phyloP scores from a whole-genome alignment of 2,113 vertebrate genomes.

The Bufo bufo region DNA sequence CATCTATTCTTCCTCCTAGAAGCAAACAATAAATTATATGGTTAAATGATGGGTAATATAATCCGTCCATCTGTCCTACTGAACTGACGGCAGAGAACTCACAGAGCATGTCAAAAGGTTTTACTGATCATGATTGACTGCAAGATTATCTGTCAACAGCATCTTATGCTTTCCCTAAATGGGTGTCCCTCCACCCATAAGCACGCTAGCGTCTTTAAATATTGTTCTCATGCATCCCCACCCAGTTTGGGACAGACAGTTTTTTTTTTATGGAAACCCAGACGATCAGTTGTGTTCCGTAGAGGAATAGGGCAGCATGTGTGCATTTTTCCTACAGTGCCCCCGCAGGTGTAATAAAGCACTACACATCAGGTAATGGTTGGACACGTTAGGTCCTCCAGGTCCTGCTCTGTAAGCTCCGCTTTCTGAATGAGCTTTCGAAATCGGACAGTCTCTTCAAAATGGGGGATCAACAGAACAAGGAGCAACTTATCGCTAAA shows the following conservation, averaged over 20 bases:
- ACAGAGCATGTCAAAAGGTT: not conserved
- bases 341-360: not conserved
- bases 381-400: too few relatives aligned
- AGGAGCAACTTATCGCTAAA: too few relatives aligned
- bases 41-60: not conserved
- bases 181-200: too few relatives aligned
- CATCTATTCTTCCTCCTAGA: not conserved
- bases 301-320: not conserved
- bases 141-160: too few relatives aligned
- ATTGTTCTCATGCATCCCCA: too few relatives aligned
- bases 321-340: not conserved
- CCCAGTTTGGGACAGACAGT: not conserved
- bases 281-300: not conserved
- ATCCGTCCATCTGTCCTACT: not conserved
- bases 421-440: too few relatives aligned
- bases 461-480: too few relatives aligned
- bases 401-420: too few relatives aligned
- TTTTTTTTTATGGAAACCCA: not conserved
- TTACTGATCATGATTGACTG: not conserved
- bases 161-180: too few relatives aligned
- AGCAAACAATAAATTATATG: not conserved
- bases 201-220: too few relatives aligned
- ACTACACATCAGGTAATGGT: not conserved
- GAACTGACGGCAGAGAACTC: not conserved
- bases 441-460: too few relatives aligned